Percentiles rank a stretch among this genome's conserved stretches.
phyloP scores from a whole-genome alignment of 2,888 invertebrate genomes.

The Scaptomyza parva region DNA sequence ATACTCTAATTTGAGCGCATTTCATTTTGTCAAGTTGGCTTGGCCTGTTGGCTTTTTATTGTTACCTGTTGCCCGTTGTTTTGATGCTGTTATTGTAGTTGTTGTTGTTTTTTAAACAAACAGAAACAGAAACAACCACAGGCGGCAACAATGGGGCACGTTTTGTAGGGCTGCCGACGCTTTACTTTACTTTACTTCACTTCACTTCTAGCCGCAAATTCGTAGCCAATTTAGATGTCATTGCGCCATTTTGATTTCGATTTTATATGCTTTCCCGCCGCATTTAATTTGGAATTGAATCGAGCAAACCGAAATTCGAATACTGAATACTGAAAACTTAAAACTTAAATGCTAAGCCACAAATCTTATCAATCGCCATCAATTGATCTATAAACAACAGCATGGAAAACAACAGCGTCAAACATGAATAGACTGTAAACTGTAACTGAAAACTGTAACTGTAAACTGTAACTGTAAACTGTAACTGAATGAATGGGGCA shows the following conservation, averaged over 20 bases:
- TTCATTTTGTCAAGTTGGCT: slow-evolving; percentile 70
- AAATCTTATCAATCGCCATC: slow-evolving; percentile 64
- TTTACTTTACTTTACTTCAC: slow-evolving; percentile 29
- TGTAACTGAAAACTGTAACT: not conserved
- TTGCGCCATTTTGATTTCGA: slow-evolving; percentile 74
- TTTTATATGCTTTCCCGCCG: slow-evolving; percentile 55
- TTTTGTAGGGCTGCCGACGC: slow-evolving; percentile 60
- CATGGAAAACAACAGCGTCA: slow-evolving; percentile 29
- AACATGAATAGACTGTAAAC: slow-evolving; percentile 23
- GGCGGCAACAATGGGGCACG: slow-evolving; percentile 61
- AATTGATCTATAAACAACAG: slow-evolving; percentile 55
- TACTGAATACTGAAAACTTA: slow-evolving; percentile 8
- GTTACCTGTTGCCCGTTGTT: slow-evolving; percentile 18
- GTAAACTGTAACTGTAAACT: too few relatives aligned
- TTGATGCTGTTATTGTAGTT: slow-evolving; percentile 20
- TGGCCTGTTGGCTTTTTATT: slow-evolving; percentile 49
- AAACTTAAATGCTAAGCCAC: slow-evolving; percentile 4
- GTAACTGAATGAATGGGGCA: slow-evolving; percentile 5
- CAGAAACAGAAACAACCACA: slow-evolving; percentile 29
- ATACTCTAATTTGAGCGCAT: slow-evolving; percentile 73
- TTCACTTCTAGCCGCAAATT: slow-evolving; percentile 58
- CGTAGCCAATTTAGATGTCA: slow-evolving; percentile 78
- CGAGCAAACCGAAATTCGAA: slow-evolving; percentile 14
- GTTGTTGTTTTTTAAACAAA: slow-evolving; percentile 21
- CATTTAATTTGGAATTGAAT: slow-evolving; percentile 53